Evolutionary conservation across 2,113 vertebrate genomes (phyloP), one percentile per base, ranked within the genome.

Genomic region (Colaptes auratus): DNA sequence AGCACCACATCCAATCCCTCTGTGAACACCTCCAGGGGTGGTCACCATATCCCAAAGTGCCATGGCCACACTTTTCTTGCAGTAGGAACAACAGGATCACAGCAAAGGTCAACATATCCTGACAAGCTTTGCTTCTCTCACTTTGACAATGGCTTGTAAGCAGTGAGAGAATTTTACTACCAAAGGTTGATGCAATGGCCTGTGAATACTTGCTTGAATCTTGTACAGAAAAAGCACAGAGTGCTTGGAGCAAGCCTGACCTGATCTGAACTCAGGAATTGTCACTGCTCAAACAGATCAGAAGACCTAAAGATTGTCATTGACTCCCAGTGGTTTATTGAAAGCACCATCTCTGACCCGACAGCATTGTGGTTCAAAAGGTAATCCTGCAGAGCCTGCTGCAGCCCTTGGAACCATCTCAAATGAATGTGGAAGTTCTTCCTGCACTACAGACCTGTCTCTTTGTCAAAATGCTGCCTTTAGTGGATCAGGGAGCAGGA

Each of bases 241-340:
- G 12, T n/a, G 33, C 15, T 3, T 90, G 50, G 79, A 70, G 28
- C 60, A 82, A 85, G 72, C 42, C 31, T 82, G 89, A 79, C 74
- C 89, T 75, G 63, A 72, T 39, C 86, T 36, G 81, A 72, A 58
- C 50, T 12, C 2, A 6, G 39, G 59, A 90, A 55, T 63, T 89
- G 71, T 33, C 60, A 70, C 28, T 77, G 67, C 56, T 82, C 69
- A 65, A 89, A 35, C 4, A 85, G 92, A 19, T 7, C 81, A 92
- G 91, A 74, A 70, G 21, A 52, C 11, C 31, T 7, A 56, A 65
- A 89, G 79, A 8, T 82, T 85, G 70, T 89, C 91, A 96, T 93
- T 89, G 67, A 70, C 64, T 96, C 92, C 89, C 91, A 80, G 9
- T 74, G 52, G 87, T 23, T 85, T 71, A 66, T 55, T 64, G 75